Evolutionary conservation across 2,113 vertebrate genomes (phyloP), one percentile per base, ranked within the genome.

Genomic region (Girardinichthys multiradiatus): DNA sequence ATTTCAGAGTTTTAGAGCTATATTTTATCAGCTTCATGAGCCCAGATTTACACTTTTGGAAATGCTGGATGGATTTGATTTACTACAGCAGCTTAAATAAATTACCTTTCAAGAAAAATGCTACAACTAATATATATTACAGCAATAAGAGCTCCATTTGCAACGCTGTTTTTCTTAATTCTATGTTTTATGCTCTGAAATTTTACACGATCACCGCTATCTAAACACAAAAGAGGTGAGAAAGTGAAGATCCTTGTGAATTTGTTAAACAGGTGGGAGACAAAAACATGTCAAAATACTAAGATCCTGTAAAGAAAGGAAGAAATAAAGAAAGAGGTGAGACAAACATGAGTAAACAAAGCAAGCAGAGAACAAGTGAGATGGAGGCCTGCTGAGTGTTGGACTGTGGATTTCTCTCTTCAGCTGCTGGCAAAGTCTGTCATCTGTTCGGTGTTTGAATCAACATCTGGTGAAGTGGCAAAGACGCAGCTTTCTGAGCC

Each of bases 401-500:
- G 82, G 82, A 81, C 84, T 77, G 68, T 77, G 77, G 80, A 79
- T 79, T 76, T 76, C 84, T 87, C 81, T 85, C 74, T 70, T 84
- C 79, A 62, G 86, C 80, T 88, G 70, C 74, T 71, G 81, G 72
- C 70, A 68, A 74, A 78, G 86, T 84, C 84, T 83, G 77, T 87
- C 89, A 80, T 90, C 85, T 87, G 77, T 65, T 87, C 66, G 62
- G 39, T 19, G 86, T 61, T 78, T 72, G 81, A 84, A 74, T 87
- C 88, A 86, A 91, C 91, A 90, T 90, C 82, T 89, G 85, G 85
- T 64, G 82, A 78, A 83, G n/a, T 54, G 24, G 37, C 77, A 60
- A 64, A 78, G 82, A 81, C 76, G 70, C 70, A 61, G 76, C 71
- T 81, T 64, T n/a, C 68, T 26, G 72, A 83, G 64, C 77, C 39